Base-by-base conservation (phyloP, 2,797 vertebrate species). In the Sarcoramphus papa region DNA sequence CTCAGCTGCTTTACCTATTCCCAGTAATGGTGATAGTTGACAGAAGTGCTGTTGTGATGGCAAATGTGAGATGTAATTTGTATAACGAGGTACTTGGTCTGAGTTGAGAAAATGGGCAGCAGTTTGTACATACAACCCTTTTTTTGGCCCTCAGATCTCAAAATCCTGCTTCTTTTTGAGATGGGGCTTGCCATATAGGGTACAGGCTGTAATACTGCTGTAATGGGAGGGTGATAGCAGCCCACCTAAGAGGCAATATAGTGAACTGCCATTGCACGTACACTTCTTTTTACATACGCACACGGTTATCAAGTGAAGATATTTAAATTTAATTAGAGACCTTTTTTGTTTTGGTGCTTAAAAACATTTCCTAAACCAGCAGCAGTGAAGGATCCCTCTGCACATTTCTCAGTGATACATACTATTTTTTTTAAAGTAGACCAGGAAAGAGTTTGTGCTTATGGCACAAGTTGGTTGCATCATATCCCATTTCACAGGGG, bases 11-110 rank as follows among this genome's bases (percentile, higher is more conserved):
- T 85, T 85, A 21, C 41, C 28, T 72, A 0, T 77, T 85, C 33
- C 27, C 24, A 4, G 16, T 51, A 76, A 50, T 3, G 7, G 23
- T 72, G 37, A 17, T 59, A 41, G 24, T 21, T 86, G 51, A 35
- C 33, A 2, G 0, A 65, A 73, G 22, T 54, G n/a, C 33, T 77
- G 20, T 59, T 85, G 43, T 25, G 63, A 43, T 47, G 64, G 35
- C 1, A 62, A 43, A 47, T 10, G 21, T 19, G 18, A 94, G 19
- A 25, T 0, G 0, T 47, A 40, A 25, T 67, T 69, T 80, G 9
- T 74, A 3, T 43, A 16, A 57, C 65, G 59, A 76, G 17, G 12
- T 62, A 7, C 7, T 48, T 80, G 16, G 14, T 51, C 47, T 0
- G 4, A 59, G 37, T 22, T 48, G 28, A 89, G 54, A 76, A 94